Base-by-base conservation (phyloP, 2,113 vertebrate species). In the Clarias magur region DNA sequence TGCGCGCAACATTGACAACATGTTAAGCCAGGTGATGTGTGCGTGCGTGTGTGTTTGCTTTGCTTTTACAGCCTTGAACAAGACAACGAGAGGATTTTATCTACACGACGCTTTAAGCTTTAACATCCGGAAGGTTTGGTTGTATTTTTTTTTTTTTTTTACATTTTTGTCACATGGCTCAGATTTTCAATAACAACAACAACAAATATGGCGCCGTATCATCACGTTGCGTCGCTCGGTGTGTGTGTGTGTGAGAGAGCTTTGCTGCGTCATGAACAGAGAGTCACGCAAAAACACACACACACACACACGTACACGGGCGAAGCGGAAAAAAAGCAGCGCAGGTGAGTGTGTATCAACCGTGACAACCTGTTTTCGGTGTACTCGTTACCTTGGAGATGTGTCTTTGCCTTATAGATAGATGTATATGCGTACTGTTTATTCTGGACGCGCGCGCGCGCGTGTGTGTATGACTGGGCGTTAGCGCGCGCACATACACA, bases 111-210 rank as follows among this genome's bases (percentile, higher is more conserved):
- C 80, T 88, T 92, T 80, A 76, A 68, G 81, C 86, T 12, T 80
- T 42, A 90, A 90, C 88, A 93, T 91, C 94, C 94, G 94, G 95
- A 96, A 95, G 94, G 92, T 89, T 94, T 48, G 48, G 88, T 80
- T 91, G 91, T 38, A 83, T 92, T 86, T 63, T 63, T 63, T 25
- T 63, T 25, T 63, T 63, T 63, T 65, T 68, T 38, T 90, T 87
- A 91, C 48, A 48, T 48, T 83, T 94, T 93, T 95, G 96, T 97
- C 96, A 97, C 96, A 96, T 97, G 96, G 96, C 94, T 93, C 88
- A 95, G 95, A 95, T 95, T 95, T 85, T 96, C 94, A 97, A 97
- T 96, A 97, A 97, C 96, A 97, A 97, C 96, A 96, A 85, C 96
- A 96, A 85, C 80, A 96, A 96, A 97, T 96, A 97, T 97, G 96